Conservation (phyloP, 2,888 invertebrate species). For the Phaonia tiefii region DNA sequence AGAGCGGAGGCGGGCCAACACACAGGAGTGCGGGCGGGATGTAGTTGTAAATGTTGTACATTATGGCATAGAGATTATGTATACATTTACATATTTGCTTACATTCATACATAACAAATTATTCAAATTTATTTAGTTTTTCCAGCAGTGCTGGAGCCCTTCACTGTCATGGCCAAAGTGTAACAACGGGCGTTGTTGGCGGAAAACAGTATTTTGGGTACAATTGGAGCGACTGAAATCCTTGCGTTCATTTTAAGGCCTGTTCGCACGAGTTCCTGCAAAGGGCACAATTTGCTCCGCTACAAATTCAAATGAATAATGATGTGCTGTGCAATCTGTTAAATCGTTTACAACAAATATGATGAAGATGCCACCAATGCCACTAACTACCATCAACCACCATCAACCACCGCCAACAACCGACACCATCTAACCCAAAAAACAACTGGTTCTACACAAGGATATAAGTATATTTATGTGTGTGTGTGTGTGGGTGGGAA, state of each 20-base stretch:
- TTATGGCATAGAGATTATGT: slow-evolving; percentile 2
- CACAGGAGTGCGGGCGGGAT: too few relatives aligned
- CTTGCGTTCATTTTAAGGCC: not conserved
- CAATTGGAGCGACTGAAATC: not conserved
- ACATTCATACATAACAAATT: slow-evolving; percentile 26
- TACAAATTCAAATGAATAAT: slow-evolving; percentile 52
- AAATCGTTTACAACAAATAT: slow-evolving; percentile 39
- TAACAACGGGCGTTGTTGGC: not conserved
- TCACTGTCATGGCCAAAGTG: not conserved
- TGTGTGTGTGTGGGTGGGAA: not conserved
- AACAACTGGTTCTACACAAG: too few relatives aligned
- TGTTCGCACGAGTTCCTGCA: not conserved
- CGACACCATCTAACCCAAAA: not conserved
- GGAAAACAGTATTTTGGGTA: not conserved
- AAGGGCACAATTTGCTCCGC: not conserved
- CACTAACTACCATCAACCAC: not conserved
- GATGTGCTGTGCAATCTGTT: slow-evolving; percentile 42
- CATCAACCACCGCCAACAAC: not conserved
- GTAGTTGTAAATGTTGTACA: too few relatives aligned
- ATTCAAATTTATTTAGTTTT: slow-evolving; percentile 42
- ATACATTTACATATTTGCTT: not conserved
- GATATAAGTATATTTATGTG: not conserved
- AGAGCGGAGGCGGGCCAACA: not conserved
- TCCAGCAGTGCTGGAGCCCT: not conserved
- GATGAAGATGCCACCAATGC: not conserved